Conservation (phyloP, 2,797 vertebrate genomes). For the Cetoscarus ocellatus region DNA sequence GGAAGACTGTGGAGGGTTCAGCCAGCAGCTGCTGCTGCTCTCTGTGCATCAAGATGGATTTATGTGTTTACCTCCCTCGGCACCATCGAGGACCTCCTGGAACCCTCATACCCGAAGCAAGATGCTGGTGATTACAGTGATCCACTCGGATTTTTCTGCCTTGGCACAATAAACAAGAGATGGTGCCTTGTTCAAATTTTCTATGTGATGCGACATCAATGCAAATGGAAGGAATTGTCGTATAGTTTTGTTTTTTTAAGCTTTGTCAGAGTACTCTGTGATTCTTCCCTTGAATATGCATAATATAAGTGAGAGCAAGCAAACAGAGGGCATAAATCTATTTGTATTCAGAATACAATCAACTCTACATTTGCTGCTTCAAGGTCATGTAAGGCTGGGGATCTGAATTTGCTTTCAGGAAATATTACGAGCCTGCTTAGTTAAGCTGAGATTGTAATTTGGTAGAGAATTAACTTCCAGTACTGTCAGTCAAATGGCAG, state of each 20-base stretch:
- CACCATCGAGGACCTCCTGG: conserved; percentile 54
- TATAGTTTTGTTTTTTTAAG: neutral
- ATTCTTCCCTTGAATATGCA: neutral
- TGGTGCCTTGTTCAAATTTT: conserved; percentile 11
- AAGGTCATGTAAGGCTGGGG: conserved; percentile 3
- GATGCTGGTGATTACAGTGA: conserved; percentile 59
- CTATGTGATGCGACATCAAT: conserved; percentile 3
- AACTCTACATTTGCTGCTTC: neutral
- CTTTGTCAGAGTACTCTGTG: conserved; percentile 4
- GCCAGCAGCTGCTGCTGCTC: conserved; percentile 71
- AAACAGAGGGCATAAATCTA: neutral
- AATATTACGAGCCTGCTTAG: conserved; percentile 4
- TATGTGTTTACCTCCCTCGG: conserved; percentile 59
- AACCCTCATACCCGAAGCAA: conserved; percentile 55
- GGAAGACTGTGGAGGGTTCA: conserved; percentile 65
- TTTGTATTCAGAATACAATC: conserved; percentile 3
- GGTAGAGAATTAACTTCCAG: neutral
- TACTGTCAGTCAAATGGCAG: conserved; percentile 1
- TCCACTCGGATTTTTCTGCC: conserved; percentile 22
- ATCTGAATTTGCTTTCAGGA: neutral
- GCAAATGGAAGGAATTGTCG: conserved; percentile 2
- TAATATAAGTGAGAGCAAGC: neutral
- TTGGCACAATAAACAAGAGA: conserved; percentile 11
- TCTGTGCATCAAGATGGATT: conserved; percentile 67
- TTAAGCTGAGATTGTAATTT: neutral